A percentile compares a stretch with the other conserved stretches of the same genome.
phyloP scores from a whole-genome alignment of 2,888 invertebrate species.

The Temnothorax ravouxi region DNA sequence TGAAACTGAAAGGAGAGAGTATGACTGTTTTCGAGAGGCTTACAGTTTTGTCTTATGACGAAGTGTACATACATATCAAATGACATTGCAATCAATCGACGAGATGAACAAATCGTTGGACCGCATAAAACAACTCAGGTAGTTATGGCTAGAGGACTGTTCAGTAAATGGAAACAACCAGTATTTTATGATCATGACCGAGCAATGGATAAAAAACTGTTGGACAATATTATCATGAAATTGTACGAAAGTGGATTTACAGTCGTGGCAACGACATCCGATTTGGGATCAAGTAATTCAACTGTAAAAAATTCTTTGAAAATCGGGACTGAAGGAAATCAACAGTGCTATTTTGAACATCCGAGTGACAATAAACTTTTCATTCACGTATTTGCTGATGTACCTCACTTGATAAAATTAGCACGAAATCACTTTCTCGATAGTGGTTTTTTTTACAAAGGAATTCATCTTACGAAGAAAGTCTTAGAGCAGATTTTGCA shows the following conservation, averaged over 20 bases:
- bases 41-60: neutral
- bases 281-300: slow-evolving; percentile 7
- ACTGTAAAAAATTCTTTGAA: neutral
- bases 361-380: slow-evolving; percentile 7
- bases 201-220: slow-evolving; percentile 7
- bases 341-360: neutral
- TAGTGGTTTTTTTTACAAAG: slow-evolving; percentile 7
- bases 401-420: neutral
- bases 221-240: neutral
- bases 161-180: neutral
- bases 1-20: neutral
- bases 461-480: neutral
- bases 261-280: neutral
- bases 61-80: slow-evolving; percentile 7
- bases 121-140: slow-evolving; percentile 1
- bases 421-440: slow-evolving; percentile 1
- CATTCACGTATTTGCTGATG: slow-evolving; percentile 7
- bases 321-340: neutral
- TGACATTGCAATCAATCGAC: slow-evolving; percentile 7
- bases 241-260: slow-evolving; percentile 7
- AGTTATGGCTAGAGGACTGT: neutral
- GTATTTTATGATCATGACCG: slow-evolving; percentile 2
- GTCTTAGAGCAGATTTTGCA: neutral
- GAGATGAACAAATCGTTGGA: neutral
- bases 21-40: neutral